Evolutionary conservation across 2,797 vertebrate genomes (phyloP).

Genomic region (Melanogrammus aeglefinus): DNA sequence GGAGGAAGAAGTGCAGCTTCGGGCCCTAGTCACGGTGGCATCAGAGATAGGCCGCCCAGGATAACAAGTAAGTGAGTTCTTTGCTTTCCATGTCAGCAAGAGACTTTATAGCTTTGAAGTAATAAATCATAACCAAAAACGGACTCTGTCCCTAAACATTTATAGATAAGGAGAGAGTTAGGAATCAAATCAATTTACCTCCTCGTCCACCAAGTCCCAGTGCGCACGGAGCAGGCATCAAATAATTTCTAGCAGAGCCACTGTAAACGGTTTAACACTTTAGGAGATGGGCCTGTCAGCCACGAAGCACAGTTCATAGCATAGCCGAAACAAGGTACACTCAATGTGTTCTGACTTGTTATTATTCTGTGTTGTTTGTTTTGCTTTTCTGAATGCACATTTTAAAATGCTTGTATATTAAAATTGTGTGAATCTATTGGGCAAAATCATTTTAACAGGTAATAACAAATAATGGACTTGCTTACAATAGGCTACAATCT

Average conservation of each 20-base stretch:
- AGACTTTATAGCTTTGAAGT: slow-evolving; percentile 78
- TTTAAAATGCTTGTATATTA: background rate
- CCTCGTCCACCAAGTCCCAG: slow-evolving; percentile 70
- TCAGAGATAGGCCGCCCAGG: slow-evolving; percentile 59
- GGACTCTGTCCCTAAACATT: slow-evolving; percentile 78
- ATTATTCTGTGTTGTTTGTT: too few species aligned
- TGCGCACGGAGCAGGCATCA: slow-evolving; percentile 72
- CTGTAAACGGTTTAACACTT: slow-evolving; percentile 71
- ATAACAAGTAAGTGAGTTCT: slow-evolving; percentile 63
- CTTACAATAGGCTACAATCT: background rate
- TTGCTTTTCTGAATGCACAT: background rate
- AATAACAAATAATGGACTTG: background rate
- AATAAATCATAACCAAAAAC: slow-evolving; percentile 87
- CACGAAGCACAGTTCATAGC: background rate
- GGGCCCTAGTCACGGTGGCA: slow-evolving; percentile 35
- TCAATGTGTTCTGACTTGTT: background rate
- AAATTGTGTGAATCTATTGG: background rate
- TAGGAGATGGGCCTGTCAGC: background rate
- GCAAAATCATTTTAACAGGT: background rate
- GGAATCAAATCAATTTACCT: slow-evolving; percentile 84
- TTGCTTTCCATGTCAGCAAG: slow-evolving; percentile 73
- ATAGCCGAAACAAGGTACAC: background rate
- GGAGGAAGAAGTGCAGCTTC: background rate
- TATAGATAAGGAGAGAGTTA: slow-evolving; percentile 80
- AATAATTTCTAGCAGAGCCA: slow-evolving; percentile 65